Base-by-base conservation (phyloP, 2,113 vertebrate species). In the Sylvietta virens region DNA sequence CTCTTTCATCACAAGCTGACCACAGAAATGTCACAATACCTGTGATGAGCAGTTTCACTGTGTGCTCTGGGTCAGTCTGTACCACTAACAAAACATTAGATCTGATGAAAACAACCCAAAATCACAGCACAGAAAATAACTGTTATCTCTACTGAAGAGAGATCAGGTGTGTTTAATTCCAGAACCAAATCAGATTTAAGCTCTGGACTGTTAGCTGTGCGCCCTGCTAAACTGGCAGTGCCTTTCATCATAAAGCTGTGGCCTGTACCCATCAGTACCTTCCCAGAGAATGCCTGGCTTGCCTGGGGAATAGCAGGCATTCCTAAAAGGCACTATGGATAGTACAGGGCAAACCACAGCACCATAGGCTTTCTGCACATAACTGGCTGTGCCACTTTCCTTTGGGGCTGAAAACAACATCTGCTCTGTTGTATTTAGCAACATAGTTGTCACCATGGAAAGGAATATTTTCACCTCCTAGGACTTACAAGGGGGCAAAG, bases 31-130 rank as follows among this genome's bases (percentile, higher is more conserved):
- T 24, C 57, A 44, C 45, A 76, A n/a, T 64, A 85, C 70, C 84
- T 33, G 51, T 50, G 65, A 78, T 0, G 3, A 58, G 77, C 12
- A 3, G 51, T 85, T 92, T 81, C 0, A 0, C 22, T 37, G 2
- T 0, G 0, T 56, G 42, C 47, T 70, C 44, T 39, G 44, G 37
- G 33, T 84, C 57, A 51, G 33, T 66, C 47, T 71, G 19, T 74
- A 42, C 47, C 27, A 18, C 40, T 67, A 60, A 74, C 54, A 78
- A 62, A 86, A 17, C 20, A 33, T 16, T 28, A 3, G 8, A 12
- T 13, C 22, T 37, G 57, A 64, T 22, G 19, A 48, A 84, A 74
- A 33, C 61, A 74, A 62, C 35, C 23, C 39, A 48, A 31, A 94
- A 56, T 56, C 78, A 81, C 57, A 47, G 44, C 53, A 56, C 44